A percentile compares a stretch with the other conserved stretches of the same genome.
Evolutionary conservation across 2,113 vertebrate genomes (phyloP).

Genomic region (Sinocyclocheilus maitianheensis): DNA sequence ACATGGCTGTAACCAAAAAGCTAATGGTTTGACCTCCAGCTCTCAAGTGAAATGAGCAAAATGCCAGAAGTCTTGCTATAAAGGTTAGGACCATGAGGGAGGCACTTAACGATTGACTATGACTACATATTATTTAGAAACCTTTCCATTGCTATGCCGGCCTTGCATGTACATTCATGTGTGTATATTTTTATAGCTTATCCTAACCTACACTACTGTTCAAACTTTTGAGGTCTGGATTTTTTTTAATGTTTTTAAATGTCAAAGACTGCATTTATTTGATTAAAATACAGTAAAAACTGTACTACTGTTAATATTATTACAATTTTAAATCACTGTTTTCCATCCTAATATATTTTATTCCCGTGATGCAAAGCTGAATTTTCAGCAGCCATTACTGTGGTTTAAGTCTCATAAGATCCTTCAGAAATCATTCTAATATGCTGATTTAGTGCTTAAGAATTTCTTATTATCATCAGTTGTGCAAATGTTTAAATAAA

Average conservation of each 20-base stretch:
- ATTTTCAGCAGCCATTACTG: not conserved
- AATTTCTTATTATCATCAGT: not conserved
- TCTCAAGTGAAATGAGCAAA: slow-evolving; percentile 23
- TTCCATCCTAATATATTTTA: not conserved
- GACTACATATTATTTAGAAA: not conserved
- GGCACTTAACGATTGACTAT: not conserved
- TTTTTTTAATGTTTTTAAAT: no score
- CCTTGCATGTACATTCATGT: not conserved
- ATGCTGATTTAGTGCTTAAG: not conserved
- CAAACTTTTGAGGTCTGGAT: not conserved
- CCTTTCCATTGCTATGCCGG: not conserved
- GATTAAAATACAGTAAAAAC: not conserved
- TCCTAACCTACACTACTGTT: not conserved
- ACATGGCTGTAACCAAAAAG: slow-evolving; percentile 9
- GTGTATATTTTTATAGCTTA: not conserved
- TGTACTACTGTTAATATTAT: not conserved
- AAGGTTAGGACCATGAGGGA: not conserved
- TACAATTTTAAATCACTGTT: not conserved
- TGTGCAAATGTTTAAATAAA: not conserved
- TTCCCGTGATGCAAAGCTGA: not conserved
- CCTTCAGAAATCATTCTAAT: not conserved
- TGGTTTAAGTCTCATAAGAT: not conserved
- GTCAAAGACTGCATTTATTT: no score
- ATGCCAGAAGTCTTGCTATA: not conserved
- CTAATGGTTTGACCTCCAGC: slow-evolving; percentile 16